Evolutionary conservation across 2,888 invertebrate genomes (phyloP), one percentile per base, ranked within the genome.

Genomic region (Cyaniris semiargus): DNA sequence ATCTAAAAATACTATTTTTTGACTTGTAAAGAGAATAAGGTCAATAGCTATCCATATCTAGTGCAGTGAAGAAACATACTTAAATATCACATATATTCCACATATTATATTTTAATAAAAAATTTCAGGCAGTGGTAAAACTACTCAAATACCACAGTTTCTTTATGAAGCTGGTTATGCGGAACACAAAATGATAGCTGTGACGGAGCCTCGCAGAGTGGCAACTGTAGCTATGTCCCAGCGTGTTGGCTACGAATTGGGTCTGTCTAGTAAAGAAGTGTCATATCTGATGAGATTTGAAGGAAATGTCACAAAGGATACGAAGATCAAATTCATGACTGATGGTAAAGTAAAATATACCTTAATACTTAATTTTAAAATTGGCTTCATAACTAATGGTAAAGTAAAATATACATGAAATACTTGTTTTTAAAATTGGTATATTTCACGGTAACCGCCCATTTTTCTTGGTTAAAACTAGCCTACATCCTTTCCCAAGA

Each of bases 91-190:
- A 31, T 34, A 34, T 34, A 44, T 13, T 44, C 3, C 13, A 44
- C 44, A 44, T 44, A 44, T 15, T 13, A 48, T 15, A 48, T 48
- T 48, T 48, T 53, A 53, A 53, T 53, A 53, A 53, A 53, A 18
- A 53, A 15, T 81, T 86, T n/a, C 80, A 92, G 95, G 95, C 15
- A 97, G 97, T 81, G 99, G 99, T 18, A 99, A 99, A 94, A 99
- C 99, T 0, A 99, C 99, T 0, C 99, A 99, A 93, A 96, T 99
- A 13, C 99, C 99, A 0, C 99, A 99, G 90, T 99, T 99, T 86
- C 95, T 99, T 0, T 99, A 98, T 85, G 99, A 99, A 94, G 98
- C 98, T 0, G 99, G 98, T 0, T 99, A 98, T 87, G 96, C 98
- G 0, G 91, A 93, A 83, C 92, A 95, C 80, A 96, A 96, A 87